A percentile compares a stretch with the other conserved stretches of the same genome.
phyloP scores from a whole-genome alignment of 2,888 invertebrate genomes.

The Strigamia crassipes region DNA sequence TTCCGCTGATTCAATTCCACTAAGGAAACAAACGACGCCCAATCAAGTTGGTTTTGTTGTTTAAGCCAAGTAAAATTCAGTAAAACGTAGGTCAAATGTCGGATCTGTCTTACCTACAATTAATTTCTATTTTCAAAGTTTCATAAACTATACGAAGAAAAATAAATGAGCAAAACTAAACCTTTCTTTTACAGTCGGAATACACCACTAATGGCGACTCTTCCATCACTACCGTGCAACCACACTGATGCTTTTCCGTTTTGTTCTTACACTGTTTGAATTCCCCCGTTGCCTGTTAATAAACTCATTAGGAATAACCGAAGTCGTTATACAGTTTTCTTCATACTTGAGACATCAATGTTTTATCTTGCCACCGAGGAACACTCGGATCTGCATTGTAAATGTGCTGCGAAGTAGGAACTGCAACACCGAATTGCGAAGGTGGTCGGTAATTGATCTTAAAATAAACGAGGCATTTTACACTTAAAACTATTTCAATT shows the following conservation, averaged over 20 bases:
- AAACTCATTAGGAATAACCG: neutral
- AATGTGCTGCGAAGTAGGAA: slow-evolving; percentile 5
- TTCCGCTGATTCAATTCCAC: neutral
- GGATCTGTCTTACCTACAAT: neutral
- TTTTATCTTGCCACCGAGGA: slow-evolving; percentile 36
- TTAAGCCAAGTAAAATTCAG: neutral
- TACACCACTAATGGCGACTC: neutral
- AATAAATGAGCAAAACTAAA: neutral
- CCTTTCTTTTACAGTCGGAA: slow-evolving; percentile 29
- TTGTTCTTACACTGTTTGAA: slow-evolving; percentile 16
- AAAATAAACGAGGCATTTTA: neutral
- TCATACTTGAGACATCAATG: neutral
- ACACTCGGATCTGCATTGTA: slow-evolving; percentile 28
- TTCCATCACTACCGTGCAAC: neutral
- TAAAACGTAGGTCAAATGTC: slow-evolving; percentile 1
- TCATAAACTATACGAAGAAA: neutral
- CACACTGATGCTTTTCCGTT: neutral
- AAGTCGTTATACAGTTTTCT: no score
- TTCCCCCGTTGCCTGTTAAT: neutral
- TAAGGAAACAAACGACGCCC: neutral
- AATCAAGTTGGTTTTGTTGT: slow-evolving; percentile 27
- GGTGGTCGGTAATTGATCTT: slow-evolving; percentile 37
- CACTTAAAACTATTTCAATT: neutral
- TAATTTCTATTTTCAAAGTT: neutral
- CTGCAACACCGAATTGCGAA: slow-evolving; percentile 11